Evolutionary conservation across 2,113 vertebrate genomes (phyloP), one percentile per base, ranked within the genome.

Genomic region (Pseudopipra pipra): DNA sequence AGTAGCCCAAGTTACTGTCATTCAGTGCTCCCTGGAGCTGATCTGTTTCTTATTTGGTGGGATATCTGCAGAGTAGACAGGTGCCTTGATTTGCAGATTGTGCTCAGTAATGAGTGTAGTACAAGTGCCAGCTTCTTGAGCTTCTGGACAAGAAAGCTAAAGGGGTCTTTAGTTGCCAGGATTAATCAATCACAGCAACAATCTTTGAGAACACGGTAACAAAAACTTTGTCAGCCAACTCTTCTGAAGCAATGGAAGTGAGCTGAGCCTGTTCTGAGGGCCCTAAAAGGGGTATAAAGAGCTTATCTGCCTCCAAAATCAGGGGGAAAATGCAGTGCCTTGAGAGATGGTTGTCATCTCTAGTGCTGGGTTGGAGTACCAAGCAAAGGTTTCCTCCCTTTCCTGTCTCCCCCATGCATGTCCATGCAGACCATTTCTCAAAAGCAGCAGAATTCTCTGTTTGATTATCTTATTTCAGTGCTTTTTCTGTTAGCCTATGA

Each of bases 401-500:
- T 78, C 24, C 44, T 59, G 5, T 66, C 25, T 90, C 43, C 75
- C 61, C 74, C 25, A 1, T 77, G 54, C 58, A 23, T 11, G 5
- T 65, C 51, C 4, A 1, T 7, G 28, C 59, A 86, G 85, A 59
- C 31, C 16, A 6, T 27, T 92, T 87, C 77, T 90, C 22, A 51
- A 80, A 67, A 90, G 87, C 87, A 71, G 76, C 44, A 66, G 92
- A 66, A 70, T 76, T 81, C 79, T 91, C 67, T 70, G 76, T 88
- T 74, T 81, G 66, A 58, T 87, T 46, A 87, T 86, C 71, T 94
- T 59, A 80, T 93, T 87, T 91, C 52, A 62, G 85, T 76, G n/a
- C 22, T 79, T 87, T 89, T 58, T 54, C 75, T 89, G 21, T 37
- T 93, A 99, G 99, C 97, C 84, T 98, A 98, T 58, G 98, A 98